These are phyloP conservation scores for Diaperis boleti DNA, from an alignment of 2,888 invertebrate species.

Conservation along the genomic window DNA sequence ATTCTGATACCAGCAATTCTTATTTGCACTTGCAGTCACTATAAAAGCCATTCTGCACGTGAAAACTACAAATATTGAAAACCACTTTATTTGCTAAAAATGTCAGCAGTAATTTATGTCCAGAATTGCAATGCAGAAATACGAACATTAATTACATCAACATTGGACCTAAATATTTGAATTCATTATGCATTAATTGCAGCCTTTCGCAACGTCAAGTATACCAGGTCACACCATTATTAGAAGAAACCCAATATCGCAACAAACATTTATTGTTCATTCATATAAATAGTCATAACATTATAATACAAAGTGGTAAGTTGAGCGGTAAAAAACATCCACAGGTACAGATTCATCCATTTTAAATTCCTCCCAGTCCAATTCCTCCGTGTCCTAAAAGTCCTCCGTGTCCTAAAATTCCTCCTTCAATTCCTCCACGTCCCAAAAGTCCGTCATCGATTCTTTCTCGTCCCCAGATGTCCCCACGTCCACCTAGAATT, in stretches of 20 bases:
- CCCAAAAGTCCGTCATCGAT: background rate
- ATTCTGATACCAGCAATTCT: no score
- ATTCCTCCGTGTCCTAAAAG: conserved; percentile 13
- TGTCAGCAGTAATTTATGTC: background rate
- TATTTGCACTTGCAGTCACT: no score
- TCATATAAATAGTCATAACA: conserved; percentile 11
- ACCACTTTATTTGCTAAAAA: background rate
- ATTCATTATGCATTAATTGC: background rate
- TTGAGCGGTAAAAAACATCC: background rate
- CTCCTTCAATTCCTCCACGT: conserved; percentile 15
- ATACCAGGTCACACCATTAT: conserved; percentile 15
- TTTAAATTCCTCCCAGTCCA: conserved; percentile 1
- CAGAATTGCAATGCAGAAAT: background rate
- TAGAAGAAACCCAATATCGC: conserved; percentile 1
- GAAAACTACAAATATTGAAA: no score
- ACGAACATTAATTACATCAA: conserved; percentile 3
- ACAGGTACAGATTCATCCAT: background rate
- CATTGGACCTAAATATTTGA: conserved; percentile 14
- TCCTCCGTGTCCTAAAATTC: no score
- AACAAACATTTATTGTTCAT: conserved; percentile 31
- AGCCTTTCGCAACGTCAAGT: conserved; percentile 4
- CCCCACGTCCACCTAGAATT: background rate
- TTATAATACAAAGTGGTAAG: conserved; percentile 14
- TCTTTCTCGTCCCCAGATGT: conserved; percentile 5
- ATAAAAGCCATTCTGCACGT: no score